Evolutionary conservation across 1,140 invertebrate species (phyloP).

Genomic region (Drosophila sp.): DNA sequence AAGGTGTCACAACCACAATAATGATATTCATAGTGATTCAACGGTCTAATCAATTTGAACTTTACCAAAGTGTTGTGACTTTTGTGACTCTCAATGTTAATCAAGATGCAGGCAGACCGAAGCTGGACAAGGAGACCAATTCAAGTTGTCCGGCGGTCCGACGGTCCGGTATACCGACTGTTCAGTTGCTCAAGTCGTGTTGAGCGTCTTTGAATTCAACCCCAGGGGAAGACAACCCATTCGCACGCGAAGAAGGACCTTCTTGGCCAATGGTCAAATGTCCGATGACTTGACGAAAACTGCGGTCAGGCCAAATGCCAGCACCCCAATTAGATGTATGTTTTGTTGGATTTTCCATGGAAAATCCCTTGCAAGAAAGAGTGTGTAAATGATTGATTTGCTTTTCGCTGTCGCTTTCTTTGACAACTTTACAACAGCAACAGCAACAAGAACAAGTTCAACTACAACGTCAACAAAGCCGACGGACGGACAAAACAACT

Average conservation of each 20-base stretch:
- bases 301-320: conserved; percentile 63
- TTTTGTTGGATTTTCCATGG: conserved; percentile 43
- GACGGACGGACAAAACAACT: conserved; percentile 8
- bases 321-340: conserved; percentile 71
- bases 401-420: conserved; percentile 30
- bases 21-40: conserved; percentile 29
- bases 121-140: neutral
- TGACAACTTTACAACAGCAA: conserved; percentile 35
- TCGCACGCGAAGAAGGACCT: conserved; percentile 25
- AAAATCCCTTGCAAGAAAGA: conserved; percentile 43
- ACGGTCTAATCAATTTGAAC: conserved; percentile 64
- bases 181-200: conserved; percentile 27
- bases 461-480: conserved; percentile 13
- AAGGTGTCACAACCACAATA: conserved; percentile 12
- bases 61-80: conserved; percentile 36
- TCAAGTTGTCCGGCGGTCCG: neutral
- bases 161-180: neutral
- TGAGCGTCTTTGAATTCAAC: conserved; percentile 35
- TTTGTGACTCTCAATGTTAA: conserved; percentile 23
- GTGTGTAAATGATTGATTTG: conserved; percentile 66
- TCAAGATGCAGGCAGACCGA: conserved; percentile 54
- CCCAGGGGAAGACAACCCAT: conserved; percentile 41
- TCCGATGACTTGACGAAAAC: conserved; percentile 30
- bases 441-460: conserved; percentile 3
- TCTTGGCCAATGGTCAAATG: conserved; percentile 63